These are phyloP conservation scores for Leucopternis melanops DNA, from an alignment of 2,113 vertebrate genomes.

Conservation along the genomic window DNA sequence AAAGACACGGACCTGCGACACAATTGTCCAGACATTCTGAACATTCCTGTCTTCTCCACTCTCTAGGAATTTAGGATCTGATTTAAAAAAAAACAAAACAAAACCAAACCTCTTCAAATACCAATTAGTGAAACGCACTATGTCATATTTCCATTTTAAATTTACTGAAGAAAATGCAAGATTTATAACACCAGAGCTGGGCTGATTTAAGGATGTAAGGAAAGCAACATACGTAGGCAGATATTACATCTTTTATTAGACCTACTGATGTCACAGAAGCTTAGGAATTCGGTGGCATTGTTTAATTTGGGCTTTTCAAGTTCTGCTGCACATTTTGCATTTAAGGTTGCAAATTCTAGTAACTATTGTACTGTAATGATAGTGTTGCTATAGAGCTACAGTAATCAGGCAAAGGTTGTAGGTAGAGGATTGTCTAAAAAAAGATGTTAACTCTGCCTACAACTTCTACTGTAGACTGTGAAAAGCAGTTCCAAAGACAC, in stretches of 20 bases:
- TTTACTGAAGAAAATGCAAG: background rate
- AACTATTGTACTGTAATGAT: conserved; percentile 13
- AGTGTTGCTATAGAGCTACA: conserved; percentile 52
- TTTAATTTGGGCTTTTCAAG: background rate
- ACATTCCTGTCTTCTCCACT: background rate
- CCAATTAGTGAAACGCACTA: background rate
- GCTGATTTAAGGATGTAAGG: background rate
- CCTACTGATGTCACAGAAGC: background rate
- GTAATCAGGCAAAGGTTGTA: conserved; percentile 5
- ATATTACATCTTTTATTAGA: conserved; percentile 8
- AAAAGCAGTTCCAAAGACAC: background rate
- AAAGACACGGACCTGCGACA: background rate
- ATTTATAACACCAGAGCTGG: background rate
- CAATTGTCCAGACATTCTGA: background rate
- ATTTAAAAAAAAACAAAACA: background rate
- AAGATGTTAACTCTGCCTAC: conserved; percentile 33
- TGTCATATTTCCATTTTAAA: background rate
- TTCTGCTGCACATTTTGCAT: conserved; percentile 18
- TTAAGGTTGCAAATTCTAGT: conserved; percentile 2
- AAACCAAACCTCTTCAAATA: background rate
- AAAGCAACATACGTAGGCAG: background rate
- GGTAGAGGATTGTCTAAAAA: conserved; percentile 48
- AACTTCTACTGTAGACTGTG: background rate
- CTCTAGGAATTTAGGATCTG: background rate
- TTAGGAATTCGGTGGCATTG: background rate